Base-by-base conservation (phyloP, 2,888 invertebrate genomes). In the Charanyca ferruginea region DNA sequence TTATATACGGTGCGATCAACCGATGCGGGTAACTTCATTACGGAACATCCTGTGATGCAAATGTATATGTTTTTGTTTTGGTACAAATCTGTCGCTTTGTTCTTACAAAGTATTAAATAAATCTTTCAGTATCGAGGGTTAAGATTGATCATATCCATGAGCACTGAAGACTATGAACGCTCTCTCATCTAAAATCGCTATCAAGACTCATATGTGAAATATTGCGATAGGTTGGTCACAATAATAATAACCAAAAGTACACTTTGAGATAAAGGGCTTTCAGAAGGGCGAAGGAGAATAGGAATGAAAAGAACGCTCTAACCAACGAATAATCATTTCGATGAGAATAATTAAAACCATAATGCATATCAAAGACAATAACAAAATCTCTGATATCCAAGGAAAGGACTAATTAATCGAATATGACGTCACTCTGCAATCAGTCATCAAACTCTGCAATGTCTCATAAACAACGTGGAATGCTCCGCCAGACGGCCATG, bases 331-430 rank as follows among this genome's bases (percentile, higher is more conserved):
- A 18, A 51, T 6, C 16, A 25, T 13, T 28, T 1, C n/a, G 22
- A 28, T 4, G 28, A 38, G 8, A 54, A 58, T 20, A 51, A 66
- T 44, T 64, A 42, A 73, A 70, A 54, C 52, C 62, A 23, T 22
- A 64, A 45, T 42, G 44, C 73, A 64, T 76, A 45, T 45, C 76
- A 38, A 42, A 70, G 64, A 63, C 73, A 73, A 77, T 72, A 25
- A 38, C 22, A 41, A 77, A 75, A 77, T 55, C 64, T 70, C 20
- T 23, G 32, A 66, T 62, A 65, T 23, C 38, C 2, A 38, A 38
- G 28, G 49, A 62, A 47, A 49, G 67, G 35, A 47, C 22, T 64
- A 54, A 76, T 70, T 73, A 76, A 54, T 52, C 7, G 44, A 60
- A 28, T 35, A 32, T 62, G 47, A 63, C 53, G 63, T 67, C 59